Evolutionary conservation across 2,113 vertebrate genomes (phyloP).

Genomic region (Micronisus gabar): DNA sequence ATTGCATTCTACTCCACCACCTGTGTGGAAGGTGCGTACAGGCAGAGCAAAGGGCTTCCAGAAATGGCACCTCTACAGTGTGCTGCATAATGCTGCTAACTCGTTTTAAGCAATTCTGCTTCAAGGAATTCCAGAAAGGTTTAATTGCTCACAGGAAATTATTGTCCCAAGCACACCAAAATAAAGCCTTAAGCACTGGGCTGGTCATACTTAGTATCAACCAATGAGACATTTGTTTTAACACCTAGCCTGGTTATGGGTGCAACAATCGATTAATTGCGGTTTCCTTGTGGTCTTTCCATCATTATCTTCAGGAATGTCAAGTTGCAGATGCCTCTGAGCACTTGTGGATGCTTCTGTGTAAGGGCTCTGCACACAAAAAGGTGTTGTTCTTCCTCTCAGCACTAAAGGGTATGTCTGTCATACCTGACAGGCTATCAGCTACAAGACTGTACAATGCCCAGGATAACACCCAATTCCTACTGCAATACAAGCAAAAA

Average conservation of each 20-base stretch:
- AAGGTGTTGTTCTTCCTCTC: not conserved
- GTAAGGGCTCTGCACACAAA: not conserved
- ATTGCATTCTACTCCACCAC: slow-evolving; percentile 82
- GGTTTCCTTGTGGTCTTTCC: not conserved
- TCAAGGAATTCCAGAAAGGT: not conserved
- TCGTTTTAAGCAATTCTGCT: not conserved
- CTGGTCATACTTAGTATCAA: not conserved
- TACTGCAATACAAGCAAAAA: not conserved
- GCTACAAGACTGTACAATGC: not conserved
- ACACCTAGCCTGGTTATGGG: accelerated
- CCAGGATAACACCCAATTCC: not conserved
- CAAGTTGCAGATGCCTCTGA: not conserved
- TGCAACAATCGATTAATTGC: accelerated
- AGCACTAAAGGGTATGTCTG: not conserved
- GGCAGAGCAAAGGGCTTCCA: not conserved
- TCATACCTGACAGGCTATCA: not conserved
- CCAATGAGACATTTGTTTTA: not conserved
- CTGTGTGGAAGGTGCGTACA: slow-evolving; percentile 76
- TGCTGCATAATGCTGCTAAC: not conserved
- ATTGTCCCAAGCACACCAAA: not conserved
- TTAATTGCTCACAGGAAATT: not conserved
- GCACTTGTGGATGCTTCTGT: not conserved
- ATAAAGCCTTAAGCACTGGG: not conserved
- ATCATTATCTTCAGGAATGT: not conserved
- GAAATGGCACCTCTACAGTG: not conserved